A percentile compares a stretch with the other conserved stretches of the same genome.
phyloP scores from a whole-genome alignment of 2,797 vertebrate species.

The Channallabes apus region DNA sequence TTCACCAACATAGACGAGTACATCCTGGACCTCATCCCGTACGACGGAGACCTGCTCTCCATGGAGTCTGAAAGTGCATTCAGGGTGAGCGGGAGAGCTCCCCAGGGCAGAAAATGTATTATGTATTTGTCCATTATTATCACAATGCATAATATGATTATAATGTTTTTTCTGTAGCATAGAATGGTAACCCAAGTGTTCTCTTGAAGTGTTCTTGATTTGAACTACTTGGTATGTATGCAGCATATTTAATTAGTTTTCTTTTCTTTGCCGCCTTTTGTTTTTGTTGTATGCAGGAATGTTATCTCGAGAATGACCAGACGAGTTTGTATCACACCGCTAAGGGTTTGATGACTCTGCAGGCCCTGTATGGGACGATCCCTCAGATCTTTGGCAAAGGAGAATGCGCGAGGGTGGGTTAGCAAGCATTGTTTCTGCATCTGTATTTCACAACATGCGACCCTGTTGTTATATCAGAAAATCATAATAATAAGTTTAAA shows the following conservation, averaged over 20 bases:
- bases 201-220: too few relatives aligned
- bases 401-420: conserved; percentile 89
- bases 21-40: conserved; percentile 93
- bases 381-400: conserved; percentile 98
- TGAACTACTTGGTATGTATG: not conserved
- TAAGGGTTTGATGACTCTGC: conserved; percentile 95
- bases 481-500: not conserved
- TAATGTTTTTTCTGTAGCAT: not conserved
- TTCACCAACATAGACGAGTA: conserved; percentile 93
- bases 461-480: not conserved
- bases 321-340: conserved; percentile 95
- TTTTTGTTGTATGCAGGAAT: conserved; percentile 77
- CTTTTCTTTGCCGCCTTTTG: not conserved
- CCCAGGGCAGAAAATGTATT: not conserved
- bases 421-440: not conserved
- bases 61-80: conserved; percentile 97
- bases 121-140: not conserved
- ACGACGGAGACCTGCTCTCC: conserved; percentile 93
- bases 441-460: not conserved
- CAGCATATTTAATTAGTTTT: not conserved
- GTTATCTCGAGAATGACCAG: conserved; percentile 96
- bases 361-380: conserved; percentile 94
- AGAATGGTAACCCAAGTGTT: not conserved
- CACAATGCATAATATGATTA: not conserved
- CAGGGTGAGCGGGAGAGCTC: conserved; percentile 74